Percentiles rank a stretch among this genome's conserved stretches.
Conservation (phyloP, 1,140 invertebrate genomes). For the Formica exsecta region DNA sequence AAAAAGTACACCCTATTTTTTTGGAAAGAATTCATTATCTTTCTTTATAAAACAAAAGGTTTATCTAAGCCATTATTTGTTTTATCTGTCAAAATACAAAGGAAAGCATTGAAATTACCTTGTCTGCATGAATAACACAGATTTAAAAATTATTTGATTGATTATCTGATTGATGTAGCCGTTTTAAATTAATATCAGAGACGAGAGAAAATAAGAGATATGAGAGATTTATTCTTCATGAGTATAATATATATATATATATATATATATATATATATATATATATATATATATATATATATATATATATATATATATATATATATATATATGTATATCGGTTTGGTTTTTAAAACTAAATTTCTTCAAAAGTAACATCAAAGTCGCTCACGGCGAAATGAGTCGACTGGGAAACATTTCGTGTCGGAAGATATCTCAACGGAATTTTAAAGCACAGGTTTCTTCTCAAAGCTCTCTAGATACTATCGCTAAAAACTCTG, state of each 20-base stretch:
- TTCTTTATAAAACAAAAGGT: background rate
- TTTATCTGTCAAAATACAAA: constrained; percentile 4
- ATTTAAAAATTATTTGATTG: constrained; percentile 30
- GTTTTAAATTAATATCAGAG: background rate
- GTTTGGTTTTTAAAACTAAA: constrained; percentile 46
- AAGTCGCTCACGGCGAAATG: constrained; percentile 43
- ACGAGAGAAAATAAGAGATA: background rate
- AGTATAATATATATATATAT: too few relatives aligned
- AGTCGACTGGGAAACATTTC: constrained; percentile 43
- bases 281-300: background rate
- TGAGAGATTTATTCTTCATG: background rate
- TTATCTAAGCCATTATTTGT: background rate
- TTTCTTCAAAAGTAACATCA: constrained; percentile 55
- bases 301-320: background rate
- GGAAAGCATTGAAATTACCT: background rate
- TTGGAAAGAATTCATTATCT: background rate
- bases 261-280: too few relatives aligned
- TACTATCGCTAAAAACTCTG: constrained; percentile 31
- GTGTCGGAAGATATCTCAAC: constrained; percentile 47
- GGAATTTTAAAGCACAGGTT: constrained; percentile 53
- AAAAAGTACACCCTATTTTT: background rate
- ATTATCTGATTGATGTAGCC: background rate
- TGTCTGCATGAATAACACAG: background rate
- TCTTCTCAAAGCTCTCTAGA: constrained; percentile 37
- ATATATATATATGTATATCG: constrained; percentile 17